These are phyloP conservation scores for Labia minor DNA, from an alignment of 2,888 invertebrate species.

Conservation along the genomic window DNA sequence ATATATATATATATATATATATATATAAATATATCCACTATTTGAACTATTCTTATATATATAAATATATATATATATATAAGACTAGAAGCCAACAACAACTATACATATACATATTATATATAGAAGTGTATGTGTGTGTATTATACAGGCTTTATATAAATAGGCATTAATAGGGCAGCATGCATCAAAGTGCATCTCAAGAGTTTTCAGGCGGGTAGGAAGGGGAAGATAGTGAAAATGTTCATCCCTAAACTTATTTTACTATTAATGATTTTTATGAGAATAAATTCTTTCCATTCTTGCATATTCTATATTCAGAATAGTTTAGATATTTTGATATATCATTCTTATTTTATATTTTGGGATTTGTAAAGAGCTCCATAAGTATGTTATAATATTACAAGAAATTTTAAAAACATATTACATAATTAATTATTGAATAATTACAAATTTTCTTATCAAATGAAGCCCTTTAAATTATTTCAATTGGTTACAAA, in stretches of 20 bases:
- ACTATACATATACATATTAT: neutral
- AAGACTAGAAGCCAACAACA: neutral
- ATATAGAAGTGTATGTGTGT: no score
- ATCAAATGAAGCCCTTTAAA: no score
- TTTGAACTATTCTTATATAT: no score
- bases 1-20: neutral
- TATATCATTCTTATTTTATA: no score
- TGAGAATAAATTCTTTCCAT: slow-evolving; percentile 8
- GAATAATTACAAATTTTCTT: no score
- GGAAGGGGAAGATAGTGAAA: neutral
- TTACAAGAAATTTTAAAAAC: no score
- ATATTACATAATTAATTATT: no score
- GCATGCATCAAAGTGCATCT: slow-evolving; percentile 3
- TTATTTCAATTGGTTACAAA: no score
- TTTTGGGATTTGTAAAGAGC: no score
- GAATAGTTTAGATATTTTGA: no score
- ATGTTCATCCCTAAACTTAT: neutral
- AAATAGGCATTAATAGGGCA: neutral
- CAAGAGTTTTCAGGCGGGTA: neutral
- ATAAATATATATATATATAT: neutral
- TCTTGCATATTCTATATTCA: neutral
- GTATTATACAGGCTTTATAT: neutral
- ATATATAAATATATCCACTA: neutral
- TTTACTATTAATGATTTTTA: neutral
- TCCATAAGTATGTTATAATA: no score